phyloP scores from a whole-genome alignment of 2,797 vertebrate genomes.

The Bradypodion pumilum region DNA sequence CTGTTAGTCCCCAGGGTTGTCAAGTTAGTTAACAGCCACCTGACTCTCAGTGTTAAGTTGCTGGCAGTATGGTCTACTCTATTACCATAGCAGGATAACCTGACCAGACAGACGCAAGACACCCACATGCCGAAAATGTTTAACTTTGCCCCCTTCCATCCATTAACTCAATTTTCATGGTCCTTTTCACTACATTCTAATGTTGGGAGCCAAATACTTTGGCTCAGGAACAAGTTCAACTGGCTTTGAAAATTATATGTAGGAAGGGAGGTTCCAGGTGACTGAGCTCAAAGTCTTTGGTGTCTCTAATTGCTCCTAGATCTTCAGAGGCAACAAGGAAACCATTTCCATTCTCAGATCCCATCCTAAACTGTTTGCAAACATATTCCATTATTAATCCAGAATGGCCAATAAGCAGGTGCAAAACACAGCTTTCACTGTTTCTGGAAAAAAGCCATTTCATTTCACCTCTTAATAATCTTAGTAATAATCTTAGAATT shows the following conservation, averaged over 20 bases:
- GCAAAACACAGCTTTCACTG: constrained; percentile 54
- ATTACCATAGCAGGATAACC: too few species aligned
- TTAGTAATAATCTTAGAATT: too few species aligned
- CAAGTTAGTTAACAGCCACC: too few species aligned
- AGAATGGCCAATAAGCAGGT: constrained; percentile 59
- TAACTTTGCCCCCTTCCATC: background rate
- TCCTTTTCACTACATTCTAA: background rate
- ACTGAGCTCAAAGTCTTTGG: constrained; percentile 39
- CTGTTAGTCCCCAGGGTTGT: too few species aligned
- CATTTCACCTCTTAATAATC: constrained; percentile 55
- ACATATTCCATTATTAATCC: constrained; percentile 58
- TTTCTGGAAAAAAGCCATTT: constrained; percentile 52
- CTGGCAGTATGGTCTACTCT: too few species aligned
- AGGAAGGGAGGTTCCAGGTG: background rate
- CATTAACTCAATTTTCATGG: background rate
- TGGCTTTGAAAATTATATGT: background rate
- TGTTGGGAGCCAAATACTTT: background rate
- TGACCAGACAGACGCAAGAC: too few species aligned
- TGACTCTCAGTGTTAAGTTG: too few species aligned
- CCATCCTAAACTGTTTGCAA: constrained; percentile 28
- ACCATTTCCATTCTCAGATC: constrained; percentile 55
- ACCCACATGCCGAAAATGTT: background rate
- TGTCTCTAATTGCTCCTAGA: constrained; percentile 29
- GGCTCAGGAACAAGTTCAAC: background rate
- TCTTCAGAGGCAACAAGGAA: constrained; percentile 28